Percentiles rank a stretch among this genome's conserved stretches.
phyloP scores from a whole-genome alignment of 2,797 vertebrate genomes.

The Melanotaenia boesemani region DNA sequence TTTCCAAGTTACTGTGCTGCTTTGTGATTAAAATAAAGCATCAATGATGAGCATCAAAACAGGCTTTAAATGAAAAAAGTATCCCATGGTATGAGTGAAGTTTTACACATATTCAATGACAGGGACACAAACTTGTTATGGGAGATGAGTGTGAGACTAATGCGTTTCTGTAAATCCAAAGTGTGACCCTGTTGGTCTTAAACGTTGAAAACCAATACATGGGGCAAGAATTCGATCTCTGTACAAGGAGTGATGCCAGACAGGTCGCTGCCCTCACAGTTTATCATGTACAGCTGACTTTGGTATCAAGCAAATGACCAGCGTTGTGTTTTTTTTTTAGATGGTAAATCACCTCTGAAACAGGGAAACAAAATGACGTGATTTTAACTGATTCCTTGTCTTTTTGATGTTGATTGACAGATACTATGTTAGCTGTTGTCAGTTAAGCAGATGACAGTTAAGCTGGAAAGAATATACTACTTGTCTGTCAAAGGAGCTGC shows the following conservation, averaged over 20 bases:
- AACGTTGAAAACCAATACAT: conserved; percentile 34
- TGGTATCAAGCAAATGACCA: conserved; percentile 32
- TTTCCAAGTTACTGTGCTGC: background rate
- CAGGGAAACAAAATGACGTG: background rate
- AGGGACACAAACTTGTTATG: conserved; percentile 1
- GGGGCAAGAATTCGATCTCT: conserved; percentile 34
- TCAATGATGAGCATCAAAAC: background rate
- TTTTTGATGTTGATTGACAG: background rate
- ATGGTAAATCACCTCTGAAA: conserved; percentile 17
- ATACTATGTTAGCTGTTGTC: background rate
- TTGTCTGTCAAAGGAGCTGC: conserved; percentile 24
- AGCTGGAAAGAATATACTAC: background rate
- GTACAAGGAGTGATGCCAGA: conserved; percentile 40
- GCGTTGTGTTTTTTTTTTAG: conserved; percentile 32
- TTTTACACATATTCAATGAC: background rate
- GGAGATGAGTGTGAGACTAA: background rate
- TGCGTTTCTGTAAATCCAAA: background rate
- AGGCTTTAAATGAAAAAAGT: background rate
- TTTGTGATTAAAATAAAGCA: background rate
- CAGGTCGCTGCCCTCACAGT: conserved; percentile 39
- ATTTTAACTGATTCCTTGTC: conserved; percentile 6
- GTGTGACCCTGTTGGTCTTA: background rate
- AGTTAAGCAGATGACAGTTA: background rate
- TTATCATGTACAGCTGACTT: conserved; percentile 21
- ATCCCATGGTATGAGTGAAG: too few relatives aligned